phyloP scores from a whole-genome alignment of 2,797 vertebrate species.

The Anabacerthia variegaticeps region DNA sequence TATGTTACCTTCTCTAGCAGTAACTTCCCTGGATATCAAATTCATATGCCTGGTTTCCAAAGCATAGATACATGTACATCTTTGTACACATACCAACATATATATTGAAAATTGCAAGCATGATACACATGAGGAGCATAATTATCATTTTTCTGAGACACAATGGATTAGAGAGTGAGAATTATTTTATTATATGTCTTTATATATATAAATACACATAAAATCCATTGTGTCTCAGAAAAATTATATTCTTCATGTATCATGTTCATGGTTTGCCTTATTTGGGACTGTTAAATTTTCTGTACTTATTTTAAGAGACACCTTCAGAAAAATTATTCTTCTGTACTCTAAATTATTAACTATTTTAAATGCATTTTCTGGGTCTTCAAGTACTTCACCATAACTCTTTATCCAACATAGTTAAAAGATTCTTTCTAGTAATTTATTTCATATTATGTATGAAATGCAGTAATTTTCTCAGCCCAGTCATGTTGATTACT shows the following conservation, averaged over 20 bases:
- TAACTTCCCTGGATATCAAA: not conserved
- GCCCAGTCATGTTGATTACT: constrained; percentile 32
- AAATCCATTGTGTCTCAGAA: not conserved
- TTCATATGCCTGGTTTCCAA: not conserved
- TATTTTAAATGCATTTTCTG: constrained; percentile 6
- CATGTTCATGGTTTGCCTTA: not conserved
- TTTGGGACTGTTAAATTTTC: not conserved
- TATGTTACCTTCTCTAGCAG: not conserved
- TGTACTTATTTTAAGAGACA: not conserved
- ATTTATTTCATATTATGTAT: constrained; percentile 34
- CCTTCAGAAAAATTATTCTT: not conserved
- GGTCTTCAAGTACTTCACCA: not conserved
- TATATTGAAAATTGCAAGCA: not conserved
- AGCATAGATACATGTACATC: not conserved
- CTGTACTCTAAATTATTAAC: constrained; percentile 18
- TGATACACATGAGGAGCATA: not conserved
- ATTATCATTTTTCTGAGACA: not conserved
- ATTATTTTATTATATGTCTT: not conserved
- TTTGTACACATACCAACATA: not conserved
- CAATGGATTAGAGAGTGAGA: not conserved
- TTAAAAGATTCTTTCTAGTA: constrained; percentile 5
- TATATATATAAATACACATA: not conserved
- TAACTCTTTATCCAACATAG: not conserved
- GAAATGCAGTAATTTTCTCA: constrained; percentile 1
- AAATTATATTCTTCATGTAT: not conserved